Evolutionary conservation across 2,797 vertebrate genomes (phyloP).

Genomic region (Distichodus sexfasciatus): DNA sequence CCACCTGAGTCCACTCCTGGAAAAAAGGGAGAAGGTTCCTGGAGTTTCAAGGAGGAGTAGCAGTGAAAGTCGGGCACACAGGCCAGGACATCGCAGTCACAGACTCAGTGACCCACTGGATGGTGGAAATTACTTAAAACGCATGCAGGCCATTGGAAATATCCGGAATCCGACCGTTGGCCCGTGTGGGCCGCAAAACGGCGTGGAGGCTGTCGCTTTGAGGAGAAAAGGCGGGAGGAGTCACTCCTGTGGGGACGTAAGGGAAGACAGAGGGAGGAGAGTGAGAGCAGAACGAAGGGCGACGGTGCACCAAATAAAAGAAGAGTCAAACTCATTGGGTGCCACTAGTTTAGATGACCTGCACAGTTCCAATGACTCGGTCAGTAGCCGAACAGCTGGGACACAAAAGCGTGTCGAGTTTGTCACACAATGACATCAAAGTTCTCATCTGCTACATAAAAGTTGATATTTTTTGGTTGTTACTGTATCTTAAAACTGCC

Average conservation of each 20-base stretch:
- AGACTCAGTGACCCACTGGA: slow-evolving; percentile 45
- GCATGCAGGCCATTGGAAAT: slow-evolving; percentile 76
- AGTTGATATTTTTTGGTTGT: neutral
- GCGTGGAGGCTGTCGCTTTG: slow-evolving; percentile 11
- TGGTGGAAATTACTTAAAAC: slow-evolving; percentile 63
- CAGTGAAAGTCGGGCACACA: slow-evolving; percentile 67
- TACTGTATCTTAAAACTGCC: neutral
- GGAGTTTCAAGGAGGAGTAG: slow-evolving; percentile 44
- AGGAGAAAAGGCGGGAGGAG: slow-evolving; percentile 58
- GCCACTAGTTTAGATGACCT: slow-evolving; percentile 57
- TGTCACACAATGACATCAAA: slow-evolving; percentile 56
- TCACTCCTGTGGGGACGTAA: slow-evolving; percentile 38
- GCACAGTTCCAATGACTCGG: slow-evolving; percentile 41
- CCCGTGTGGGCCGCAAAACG: slow-evolving; percentile 28
- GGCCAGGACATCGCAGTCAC: slow-evolving; percentile 8
- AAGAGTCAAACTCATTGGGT: slow-evolving; percentile 56
- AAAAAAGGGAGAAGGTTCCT: slow-evolving; percentile 16
- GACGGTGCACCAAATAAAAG: slow-evolving; percentile 13
- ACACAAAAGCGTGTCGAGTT: slow-evolving; percentile 68
- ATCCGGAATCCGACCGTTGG: slow-evolving; percentile 64
- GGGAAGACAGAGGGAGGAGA: slow-evolving; percentile 34
- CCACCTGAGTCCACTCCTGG: slow-evolving; percentile 50
- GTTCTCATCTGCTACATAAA: slow-evolving; percentile 50
- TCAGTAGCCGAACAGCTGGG: slow-evolving; percentile 34
- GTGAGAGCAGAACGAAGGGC: slow-evolving; percentile 47